A percentile compares a stretch with the other conserved stretches of the same genome.
Evolutionary conservation across 1,140 invertebrate species (phyloP).

Genomic region (Panulirus ornatus): DNA sequence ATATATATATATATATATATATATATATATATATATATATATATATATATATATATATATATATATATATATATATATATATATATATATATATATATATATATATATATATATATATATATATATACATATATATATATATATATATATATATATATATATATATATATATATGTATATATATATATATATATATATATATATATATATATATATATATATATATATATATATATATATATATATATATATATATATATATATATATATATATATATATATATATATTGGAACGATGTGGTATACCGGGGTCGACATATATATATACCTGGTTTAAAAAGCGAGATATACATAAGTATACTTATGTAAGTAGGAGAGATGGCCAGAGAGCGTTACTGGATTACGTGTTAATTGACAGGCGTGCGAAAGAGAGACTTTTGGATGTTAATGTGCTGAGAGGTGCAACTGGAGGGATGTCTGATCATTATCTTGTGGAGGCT

Average conservation of each 20-base stretch:
- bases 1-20: background rate
- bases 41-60: background rate
- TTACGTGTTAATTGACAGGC: too few species aligned
- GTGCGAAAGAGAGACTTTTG: too few species aligned
- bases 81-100: background rate
- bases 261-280: background rate
- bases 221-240: background rate
- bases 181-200: background rate
- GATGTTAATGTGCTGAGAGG: too few species aligned
- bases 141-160: background rate
- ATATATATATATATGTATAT: background rate
- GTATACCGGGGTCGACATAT: too few species aligned
- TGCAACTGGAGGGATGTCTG: too few species aligned
- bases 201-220: background rate
- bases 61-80: conserved; percentile 5
- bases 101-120: background rate
- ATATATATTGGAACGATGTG: too few species aligned
- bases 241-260: background rate
- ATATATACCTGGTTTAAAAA: too few species aligned
- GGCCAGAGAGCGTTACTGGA: too few species aligned
- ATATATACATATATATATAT: background rate
- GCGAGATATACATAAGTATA: too few species aligned
- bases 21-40: background rate
- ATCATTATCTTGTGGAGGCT: too few species aligned
- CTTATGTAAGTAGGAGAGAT: too few species aligned